Evolutionary conservation across 2,113 vertebrate species (phyloP), one percentile per base, ranked within the genome.

Genomic region (Erythrocercus mccallii): DNA sequence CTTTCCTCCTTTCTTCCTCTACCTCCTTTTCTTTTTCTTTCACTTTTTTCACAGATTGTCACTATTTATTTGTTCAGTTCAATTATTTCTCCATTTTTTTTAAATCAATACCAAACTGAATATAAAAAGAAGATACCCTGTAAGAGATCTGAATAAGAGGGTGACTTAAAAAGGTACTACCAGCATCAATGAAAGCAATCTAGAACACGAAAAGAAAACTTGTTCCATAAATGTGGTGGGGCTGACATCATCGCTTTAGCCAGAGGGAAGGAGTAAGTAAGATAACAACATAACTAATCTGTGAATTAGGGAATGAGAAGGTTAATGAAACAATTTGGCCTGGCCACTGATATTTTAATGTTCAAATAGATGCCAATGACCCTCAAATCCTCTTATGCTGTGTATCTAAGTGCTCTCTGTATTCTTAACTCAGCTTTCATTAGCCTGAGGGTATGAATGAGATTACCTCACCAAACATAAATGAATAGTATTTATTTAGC

Each of bases 401-500:
- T 48, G 30, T 31, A 22, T n/a, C n/a, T 56, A 78, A 88, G 28
- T 73, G 31, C 51, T 89, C 69, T 58, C 27, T 62, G 38, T 81
- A 30, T 65, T 80, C 48, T 78, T 65, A 85, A 61, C 51, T 83
- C 44, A 8, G 31, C 15, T 91, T 86, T 91, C 58, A 40, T 86
- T 72, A 91, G n/a, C 70, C 57, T 76, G 33, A 72, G 85, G 42
- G 6, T 47, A 94, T 69, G 88, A 92, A 74, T 61, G 78, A 80
- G 66, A 79, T 93, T 96, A 86, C 58, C 56, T 77, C 0, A 0
- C n/a, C 58, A 83, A 69, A 77, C n/a, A 92, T 37, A 90, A 83
- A 93, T 86, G 88, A 95, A 62, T 25, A 71, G 42, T 23, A 90
- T 95, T 96, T 89, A 82, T 93, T 93, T 92, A 91, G 71, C 50